Conservation (phyloP, 2,888 invertebrate genomes). For the Agriopis leucophaearia region DNA sequence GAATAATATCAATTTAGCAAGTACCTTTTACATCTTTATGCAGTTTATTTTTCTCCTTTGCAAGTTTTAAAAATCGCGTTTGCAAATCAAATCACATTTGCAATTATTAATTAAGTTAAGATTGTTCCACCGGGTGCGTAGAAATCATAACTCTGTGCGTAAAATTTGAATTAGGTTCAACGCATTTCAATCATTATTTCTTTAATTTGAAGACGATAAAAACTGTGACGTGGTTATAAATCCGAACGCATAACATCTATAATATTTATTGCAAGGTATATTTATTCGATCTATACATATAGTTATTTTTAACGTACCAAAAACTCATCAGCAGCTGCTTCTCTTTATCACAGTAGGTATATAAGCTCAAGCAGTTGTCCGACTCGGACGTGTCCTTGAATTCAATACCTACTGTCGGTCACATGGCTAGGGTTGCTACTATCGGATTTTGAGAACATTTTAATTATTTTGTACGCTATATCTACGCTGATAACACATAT, state of each 20-base stretch:
- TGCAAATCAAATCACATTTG: conserved; percentile 14
- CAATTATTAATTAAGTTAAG: conserved; percentile 24
- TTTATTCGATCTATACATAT: neutral
- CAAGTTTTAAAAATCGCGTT: neutral
- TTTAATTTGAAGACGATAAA: neutral
- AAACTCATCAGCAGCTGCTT: too few relatives aligned
- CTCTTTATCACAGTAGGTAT: too few relatives aligned
- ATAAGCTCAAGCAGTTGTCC: too few relatives aligned
- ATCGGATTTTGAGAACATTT: too few relatives aligned
- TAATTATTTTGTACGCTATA: too few relatives aligned
- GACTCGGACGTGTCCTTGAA: too few relatives aligned
- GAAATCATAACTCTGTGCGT: conserved; percentile 24
- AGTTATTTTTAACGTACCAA: too few relatives aligned
- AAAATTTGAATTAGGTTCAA: conserved; percentile 25
- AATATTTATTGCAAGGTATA: neutral
- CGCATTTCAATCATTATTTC: conserved; percentile 5
- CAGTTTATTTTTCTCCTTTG: neutral
- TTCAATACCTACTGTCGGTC: too few relatives aligned
- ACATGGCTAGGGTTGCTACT: too few relatives aligned
- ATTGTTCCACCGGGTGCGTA: conserved; percentile 24
- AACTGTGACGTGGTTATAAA: neutral
- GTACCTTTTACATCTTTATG: neutral
- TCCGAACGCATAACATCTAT: neutral
- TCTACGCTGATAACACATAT: too few relatives aligned
- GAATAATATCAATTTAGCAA: too few relatives aligned